Conservation (phyloP, 2,113 vertebrate genomes). For the Orthonyx spaldingii region DNA sequence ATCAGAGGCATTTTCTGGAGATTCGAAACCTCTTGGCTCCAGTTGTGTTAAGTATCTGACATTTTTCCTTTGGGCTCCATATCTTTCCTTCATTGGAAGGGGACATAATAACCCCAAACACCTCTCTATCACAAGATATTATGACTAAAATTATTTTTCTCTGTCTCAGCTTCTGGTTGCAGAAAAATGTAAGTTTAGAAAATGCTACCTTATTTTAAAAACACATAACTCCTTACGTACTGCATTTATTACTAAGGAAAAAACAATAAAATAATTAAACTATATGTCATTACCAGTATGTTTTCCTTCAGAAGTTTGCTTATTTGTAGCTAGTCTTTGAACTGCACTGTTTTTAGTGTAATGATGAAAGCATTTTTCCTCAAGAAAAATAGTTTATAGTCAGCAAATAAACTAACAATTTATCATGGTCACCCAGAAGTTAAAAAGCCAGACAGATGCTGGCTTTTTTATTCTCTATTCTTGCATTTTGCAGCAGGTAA, state of each 20-base stretch:
- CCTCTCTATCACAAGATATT: not conserved
- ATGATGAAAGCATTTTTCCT: not conserved
- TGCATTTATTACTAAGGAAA: not conserved
- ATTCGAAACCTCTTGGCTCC: not conserved
- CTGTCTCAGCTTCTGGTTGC: not conserved
- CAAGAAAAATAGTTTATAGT: not conserved
- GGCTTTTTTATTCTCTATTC: not conserved
- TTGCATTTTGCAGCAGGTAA: not conserved
- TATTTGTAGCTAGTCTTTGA: not conserved
- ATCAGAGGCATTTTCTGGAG: not conserved
- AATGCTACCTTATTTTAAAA: not conserved
- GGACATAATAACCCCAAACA: not conserved
- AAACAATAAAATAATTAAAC: not conserved
- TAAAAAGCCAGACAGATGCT: not conserved
- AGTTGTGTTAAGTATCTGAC: not conserved
- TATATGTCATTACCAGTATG: not conserved
- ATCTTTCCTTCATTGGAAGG: not conserved
- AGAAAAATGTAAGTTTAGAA: not conserved
- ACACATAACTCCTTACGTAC: fast-evolving
- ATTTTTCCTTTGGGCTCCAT: not conserved
- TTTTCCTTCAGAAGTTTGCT: not conserved
- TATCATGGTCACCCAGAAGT: not conserved
- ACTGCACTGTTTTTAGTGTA: not conserved
- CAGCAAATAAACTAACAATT: not conserved
- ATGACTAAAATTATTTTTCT: not conserved